These are phyloP conservation scores for Heterodera schachtii DNA, from an alignment of 1,140 invertebrate species.

Conservation along the genomic window DNA sequence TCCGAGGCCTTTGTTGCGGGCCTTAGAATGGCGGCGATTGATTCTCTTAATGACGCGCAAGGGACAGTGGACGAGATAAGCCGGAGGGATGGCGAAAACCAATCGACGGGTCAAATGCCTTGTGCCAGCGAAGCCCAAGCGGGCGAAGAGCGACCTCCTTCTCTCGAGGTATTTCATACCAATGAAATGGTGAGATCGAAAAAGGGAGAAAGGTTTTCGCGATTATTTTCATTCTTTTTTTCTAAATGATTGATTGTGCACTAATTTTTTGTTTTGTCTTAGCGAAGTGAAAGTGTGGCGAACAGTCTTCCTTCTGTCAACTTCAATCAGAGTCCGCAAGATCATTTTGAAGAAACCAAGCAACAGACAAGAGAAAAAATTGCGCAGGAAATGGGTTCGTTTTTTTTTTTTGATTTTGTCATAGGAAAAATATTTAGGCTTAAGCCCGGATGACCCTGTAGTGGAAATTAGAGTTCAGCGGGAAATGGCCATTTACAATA, in stretches of 20 bases:
- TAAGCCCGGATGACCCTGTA: neutral
- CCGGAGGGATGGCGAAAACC: neutral
- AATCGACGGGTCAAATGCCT: neutral
- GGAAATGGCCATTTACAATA: neutral
- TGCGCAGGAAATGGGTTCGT: neutral
- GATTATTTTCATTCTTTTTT: neutral
- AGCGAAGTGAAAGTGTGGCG: slow-evolving; percentile 7
- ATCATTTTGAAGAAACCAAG: neutral
- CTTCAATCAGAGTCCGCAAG: neutral
- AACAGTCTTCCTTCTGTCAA: neutral
- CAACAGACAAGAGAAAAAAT: neutral
- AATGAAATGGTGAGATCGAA: neutral
- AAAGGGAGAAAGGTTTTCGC: neutral
- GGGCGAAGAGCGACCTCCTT: neutral
- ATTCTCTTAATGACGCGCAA: no score
- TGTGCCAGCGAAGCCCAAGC: neutral
- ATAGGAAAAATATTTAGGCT: neutral
- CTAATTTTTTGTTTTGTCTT: neutral
- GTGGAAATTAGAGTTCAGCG: neutral
- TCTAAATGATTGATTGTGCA: neutral
- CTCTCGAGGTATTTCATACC: neutral
- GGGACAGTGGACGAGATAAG: no score
- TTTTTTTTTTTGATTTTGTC: neutral
- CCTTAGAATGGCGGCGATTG: no score
- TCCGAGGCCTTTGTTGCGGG: no score